Evolutionary conservation across 2,888 invertebrate genomes (phyloP).

Genomic region (Cryptus armator): DNA sequence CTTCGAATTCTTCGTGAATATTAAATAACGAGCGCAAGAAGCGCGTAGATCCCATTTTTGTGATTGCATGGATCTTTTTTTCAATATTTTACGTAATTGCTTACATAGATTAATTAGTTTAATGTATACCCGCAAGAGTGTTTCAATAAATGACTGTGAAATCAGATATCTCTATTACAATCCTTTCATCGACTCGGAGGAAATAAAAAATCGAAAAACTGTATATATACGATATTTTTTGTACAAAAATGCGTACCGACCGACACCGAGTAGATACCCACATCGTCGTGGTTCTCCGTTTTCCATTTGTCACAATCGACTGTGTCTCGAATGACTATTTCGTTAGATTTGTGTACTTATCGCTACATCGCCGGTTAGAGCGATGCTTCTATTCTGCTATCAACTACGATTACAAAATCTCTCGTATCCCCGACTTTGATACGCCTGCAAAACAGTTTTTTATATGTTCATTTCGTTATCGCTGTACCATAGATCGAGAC

Average conservation of each 20-base stretch:
- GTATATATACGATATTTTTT: background rate
- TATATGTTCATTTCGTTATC: background rate
- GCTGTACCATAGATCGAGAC: background rate
- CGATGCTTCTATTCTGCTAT: background rate
- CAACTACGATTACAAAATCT: background rate
- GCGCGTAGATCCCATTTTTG: slow-evolving; percentile 82
- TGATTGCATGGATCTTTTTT: slow-evolving; percentile 81
- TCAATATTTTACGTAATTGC: slow-evolving; percentile 83
- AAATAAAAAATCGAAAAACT: background rate
- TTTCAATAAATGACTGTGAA: slow-evolving; percentile 84
- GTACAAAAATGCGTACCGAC: background rate
- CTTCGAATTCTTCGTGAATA: slow-evolving; percentile 82
- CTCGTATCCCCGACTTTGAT: background rate
- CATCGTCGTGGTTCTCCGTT: background rate
- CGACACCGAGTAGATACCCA: slow-evolving; percentile 16
- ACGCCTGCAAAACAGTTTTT: background rate
- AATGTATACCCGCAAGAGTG: slow-evolving; percentile 83
- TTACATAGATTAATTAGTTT: slow-evolving; percentile 82
- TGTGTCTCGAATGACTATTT: background rate
- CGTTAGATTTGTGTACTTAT: background rate
- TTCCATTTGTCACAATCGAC: background rate
- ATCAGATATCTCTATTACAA: slow-evolving; percentile 61
- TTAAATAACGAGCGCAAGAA: slow-evolving; percentile 76
- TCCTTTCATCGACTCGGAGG: background rate
- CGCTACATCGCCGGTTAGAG: background rate